Conservation (phyloP, 2,113 vertebrate species). For the Ictidomys tridecemlineatus region DNA sequence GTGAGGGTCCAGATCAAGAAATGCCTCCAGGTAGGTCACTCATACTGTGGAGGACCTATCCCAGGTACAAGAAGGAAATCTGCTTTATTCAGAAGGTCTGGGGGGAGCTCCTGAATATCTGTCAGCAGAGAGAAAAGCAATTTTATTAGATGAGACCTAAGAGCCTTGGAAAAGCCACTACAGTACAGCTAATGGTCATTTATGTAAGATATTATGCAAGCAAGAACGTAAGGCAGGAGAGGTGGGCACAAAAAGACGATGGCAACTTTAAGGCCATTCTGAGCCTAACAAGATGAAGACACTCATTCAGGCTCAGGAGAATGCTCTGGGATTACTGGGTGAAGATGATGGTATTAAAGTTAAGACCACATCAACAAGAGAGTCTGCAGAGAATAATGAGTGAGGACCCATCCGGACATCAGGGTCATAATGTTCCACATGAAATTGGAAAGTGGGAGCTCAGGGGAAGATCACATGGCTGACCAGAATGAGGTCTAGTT, state of each 20-base stretch:
- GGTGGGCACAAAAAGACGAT: not conserved
- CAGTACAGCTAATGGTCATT: not conserved
- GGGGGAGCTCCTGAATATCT: not conserved
- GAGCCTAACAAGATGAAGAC: not conserved
- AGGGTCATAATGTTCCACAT: no score
- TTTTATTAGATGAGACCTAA: not conserved
- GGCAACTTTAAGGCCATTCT: not conserved
- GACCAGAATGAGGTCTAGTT: not conserved
- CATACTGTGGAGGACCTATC: not conserved
- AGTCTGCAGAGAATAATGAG: not conserved
- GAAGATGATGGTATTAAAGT: rapidly evolving
- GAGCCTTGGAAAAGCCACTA: not conserved
- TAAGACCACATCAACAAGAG: not conserved
- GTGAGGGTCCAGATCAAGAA: not conserved
- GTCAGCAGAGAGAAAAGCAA: not conserved
- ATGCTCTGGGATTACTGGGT: not conserved
- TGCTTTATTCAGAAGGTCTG: not conserved
- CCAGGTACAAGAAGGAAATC: not conserved
- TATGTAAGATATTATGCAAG: not conserved
- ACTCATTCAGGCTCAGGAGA: not conserved
- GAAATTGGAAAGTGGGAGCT: not conserved
- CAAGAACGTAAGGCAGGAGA: not conserved
- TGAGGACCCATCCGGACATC: not conserved
- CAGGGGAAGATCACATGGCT: not conserved
- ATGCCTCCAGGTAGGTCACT: not conserved